These are phyloP conservation scores for Knipowitschia caucasica DNA, from an alignment of 2,797 vertebrate genomes.

Conservation along the genomic window DNA sequence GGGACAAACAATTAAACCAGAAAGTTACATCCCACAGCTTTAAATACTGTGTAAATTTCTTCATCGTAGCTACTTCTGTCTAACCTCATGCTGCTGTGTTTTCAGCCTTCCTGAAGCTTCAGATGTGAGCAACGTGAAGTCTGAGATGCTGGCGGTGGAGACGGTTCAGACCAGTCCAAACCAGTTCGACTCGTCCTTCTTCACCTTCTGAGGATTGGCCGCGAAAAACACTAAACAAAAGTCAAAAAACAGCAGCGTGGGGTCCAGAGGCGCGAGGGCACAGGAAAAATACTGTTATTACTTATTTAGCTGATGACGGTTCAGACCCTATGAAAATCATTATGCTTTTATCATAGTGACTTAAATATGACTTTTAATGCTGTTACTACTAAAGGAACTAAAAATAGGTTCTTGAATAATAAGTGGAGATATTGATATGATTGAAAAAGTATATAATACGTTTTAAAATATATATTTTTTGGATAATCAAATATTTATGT, in stretches of 20 bases:
- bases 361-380: no score
- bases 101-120: slow-evolving; percentile 67
- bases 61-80: background rate
- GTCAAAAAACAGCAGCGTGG: slow-evolving; percentile 40
- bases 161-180: slow-evolving; percentile 19
- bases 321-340: background rate
- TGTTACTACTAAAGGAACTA: no score
- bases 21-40: no score
- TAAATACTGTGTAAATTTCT: no score
- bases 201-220: slow-evolving; percentile 68
- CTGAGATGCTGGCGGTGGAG: slow-evolving; percentile 16
- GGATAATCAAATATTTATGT: no score
- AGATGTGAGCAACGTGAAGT: slow-evolving; percentile 6
- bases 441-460: background rate
- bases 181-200: slow-evolving; percentile 58
- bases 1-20: no score
- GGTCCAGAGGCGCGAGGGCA: slow-evolving; percentile 37
- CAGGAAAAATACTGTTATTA: background rate
- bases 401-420: no score
- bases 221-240: slow-evolving; percentile 40
- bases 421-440: background rate
- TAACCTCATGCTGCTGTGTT: background rate
- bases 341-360: no score
- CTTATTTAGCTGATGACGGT: background rate
- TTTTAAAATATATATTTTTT: background rate